Conservation (phyloP, 2,888 invertebrate genomes). For the Rotaria macrura region DNA sequence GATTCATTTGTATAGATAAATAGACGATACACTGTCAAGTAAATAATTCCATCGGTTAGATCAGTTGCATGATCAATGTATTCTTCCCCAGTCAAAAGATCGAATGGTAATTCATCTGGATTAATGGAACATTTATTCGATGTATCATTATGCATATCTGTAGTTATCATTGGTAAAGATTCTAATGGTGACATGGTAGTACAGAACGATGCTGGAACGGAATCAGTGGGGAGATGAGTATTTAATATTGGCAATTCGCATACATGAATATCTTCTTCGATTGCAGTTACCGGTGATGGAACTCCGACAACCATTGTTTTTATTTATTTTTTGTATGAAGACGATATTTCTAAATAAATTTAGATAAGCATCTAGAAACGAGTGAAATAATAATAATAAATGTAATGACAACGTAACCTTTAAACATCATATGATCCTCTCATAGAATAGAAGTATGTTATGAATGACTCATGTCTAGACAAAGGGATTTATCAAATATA, state of each 20-base stretch:
- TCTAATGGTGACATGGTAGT: not conserved
- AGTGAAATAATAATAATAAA: not conserved
- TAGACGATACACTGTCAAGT: conserved; percentile 24
- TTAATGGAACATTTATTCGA: not conserved
- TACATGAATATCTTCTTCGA: not conserved
- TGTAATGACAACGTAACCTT: not conserved
- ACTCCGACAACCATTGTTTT: not conserved
- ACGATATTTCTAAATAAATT: not conserved
- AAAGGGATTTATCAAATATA: not conserved
- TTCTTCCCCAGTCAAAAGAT: not conserved
- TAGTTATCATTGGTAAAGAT: not conserved
- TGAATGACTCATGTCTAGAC: not conserved
- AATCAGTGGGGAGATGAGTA: not conserved
- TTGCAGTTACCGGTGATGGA: not conserved
- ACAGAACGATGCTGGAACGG: not conserved
- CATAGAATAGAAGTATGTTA: not conserved
- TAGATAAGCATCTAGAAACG: not conserved
- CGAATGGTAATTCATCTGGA: not conserved
- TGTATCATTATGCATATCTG: not conserved
- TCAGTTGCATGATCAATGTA: not conserved
- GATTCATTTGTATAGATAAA: conserved; percentile 22
- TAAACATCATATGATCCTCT: not conserved
- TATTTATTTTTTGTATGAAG: not conserved
- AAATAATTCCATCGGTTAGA: conserved; percentile 13
- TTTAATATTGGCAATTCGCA: not conserved